phyloP scores from a whole-genome alignment of 2,113 vertebrate genomes.

The Pogonocichla stellata region DNA sequence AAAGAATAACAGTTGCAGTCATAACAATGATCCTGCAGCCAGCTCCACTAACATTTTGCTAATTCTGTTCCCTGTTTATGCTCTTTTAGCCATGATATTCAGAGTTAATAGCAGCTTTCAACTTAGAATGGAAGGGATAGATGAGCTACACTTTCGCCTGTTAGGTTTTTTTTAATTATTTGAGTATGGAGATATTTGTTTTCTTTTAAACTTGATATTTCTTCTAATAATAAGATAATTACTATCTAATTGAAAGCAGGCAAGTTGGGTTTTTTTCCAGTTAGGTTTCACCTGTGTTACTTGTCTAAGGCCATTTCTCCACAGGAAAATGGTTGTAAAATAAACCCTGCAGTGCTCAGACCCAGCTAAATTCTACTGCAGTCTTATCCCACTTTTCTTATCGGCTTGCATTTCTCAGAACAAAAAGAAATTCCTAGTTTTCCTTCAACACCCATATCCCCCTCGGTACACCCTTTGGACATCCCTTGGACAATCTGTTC shows the following conservation, averaged over 20 bases:
- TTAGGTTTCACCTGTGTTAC: neutral
- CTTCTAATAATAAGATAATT: neutral
- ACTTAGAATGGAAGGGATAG: neutral
- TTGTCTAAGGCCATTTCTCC: neutral
- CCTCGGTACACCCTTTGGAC: neutral
- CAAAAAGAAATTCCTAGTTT: neutral
- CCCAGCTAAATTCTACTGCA: neutral
- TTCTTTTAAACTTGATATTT: neutral
- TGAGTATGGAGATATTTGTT: neutral
- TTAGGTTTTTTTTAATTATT: neutral
- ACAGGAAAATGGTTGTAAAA: neutral
- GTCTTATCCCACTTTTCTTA: neutral
- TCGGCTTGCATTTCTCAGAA: neutral
- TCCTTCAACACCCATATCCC: neutral
- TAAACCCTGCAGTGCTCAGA: neutral
- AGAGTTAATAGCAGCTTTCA: neutral
- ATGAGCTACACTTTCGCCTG: neutral
- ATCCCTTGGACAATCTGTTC: neutral
- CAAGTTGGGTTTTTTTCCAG: neutral
- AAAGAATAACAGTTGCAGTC: neutral
- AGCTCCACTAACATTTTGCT: neutral
- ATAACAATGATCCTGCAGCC: slow-evolving; percentile 8
- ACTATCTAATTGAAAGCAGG: neutral
- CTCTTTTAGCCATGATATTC: neutral
- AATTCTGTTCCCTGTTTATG: neutral